Conservation (phyloP, 2,113 vertebrate species). For the Thunnus maccoyii region DNA sequence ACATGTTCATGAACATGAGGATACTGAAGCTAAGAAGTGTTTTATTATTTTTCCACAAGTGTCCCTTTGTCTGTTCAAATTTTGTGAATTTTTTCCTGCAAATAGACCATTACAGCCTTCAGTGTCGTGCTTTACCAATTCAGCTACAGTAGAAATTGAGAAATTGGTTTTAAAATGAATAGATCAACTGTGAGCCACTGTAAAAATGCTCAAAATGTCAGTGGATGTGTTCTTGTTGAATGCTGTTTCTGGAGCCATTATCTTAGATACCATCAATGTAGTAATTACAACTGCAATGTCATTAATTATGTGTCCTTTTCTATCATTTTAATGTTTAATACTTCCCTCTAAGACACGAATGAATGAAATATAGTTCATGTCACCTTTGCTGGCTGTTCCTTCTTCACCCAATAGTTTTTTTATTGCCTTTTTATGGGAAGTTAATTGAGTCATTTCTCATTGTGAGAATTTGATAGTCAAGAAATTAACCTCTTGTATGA, state of each 20-base stretch:
- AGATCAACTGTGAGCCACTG: neutral
- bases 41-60: neutral
- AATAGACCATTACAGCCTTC: neutral
- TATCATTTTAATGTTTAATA: neutral
- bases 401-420: conserved; percentile 4
- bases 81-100: neutral
- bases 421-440: conserved; percentile 26
- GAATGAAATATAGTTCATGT: neutral
- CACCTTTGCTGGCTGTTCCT: neutral
- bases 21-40: neutral
- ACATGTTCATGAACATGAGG: neutral
- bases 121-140: neutral
- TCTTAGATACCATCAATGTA: neutral
- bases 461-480: neutral
- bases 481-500: conserved; percentile 1
- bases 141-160: neutral
- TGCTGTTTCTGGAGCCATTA: neutral
- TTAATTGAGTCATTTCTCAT: neutral
- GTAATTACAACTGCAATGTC: neutral
- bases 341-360: conserved; percentile 1
- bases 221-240: neutral
- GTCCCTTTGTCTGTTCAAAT: neutral
- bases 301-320: conserved; percentile 1
- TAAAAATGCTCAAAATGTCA: conserved; percentile 6
- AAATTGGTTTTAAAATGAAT: neutral